These are phyloP conservation scores for Drosophila equinoxialis DNA, from an alignment of 1,140 invertebrate genomes.

Conservation along the genomic window DNA sequence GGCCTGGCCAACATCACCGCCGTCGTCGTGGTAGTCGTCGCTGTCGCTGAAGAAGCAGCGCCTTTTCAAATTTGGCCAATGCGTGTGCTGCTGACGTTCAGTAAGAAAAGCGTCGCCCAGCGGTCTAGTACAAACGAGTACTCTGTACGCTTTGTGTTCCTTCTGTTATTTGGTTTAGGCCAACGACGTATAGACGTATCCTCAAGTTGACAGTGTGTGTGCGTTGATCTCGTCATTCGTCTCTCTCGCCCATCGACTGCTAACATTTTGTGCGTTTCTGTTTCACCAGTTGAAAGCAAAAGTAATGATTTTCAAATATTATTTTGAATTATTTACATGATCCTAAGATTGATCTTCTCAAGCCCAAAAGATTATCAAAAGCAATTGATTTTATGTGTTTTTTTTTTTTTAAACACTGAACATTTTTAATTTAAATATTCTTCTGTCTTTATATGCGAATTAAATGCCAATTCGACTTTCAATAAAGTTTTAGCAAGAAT, in stretches of 20 bases:
- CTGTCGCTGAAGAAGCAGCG: slow-evolving; percentile 50
- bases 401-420: slow-evolving; percentile 1
- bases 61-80: slow-evolving; percentile 75
- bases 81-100: slow-evolving; percentile 79
- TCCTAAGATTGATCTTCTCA: background rate
- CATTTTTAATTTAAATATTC: slow-evolving; percentile 7
- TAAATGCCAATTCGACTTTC: slow-evolving; percentile 30
- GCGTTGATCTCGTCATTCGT: slow-evolving; percentile 64
- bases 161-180: slow-evolving; percentile 29
- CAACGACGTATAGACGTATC: slow-evolving; percentile 21
- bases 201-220: slow-evolving; percentile 50
- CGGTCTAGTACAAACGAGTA: slow-evolving; percentile 82
- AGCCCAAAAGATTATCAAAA: background rate
- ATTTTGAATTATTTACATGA: background rate
- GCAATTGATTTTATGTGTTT: background rate
- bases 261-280: slow-evolving; percentile 53
- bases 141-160: slow-evolving; percentile 72
- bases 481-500: slow-evolving; percentile 52
- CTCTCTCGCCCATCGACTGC: slow-evolving; percentile 20
- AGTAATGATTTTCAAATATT: background rate
- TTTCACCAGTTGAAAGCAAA: slow-evolving; percentile 37
- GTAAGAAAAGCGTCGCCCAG: slow-evolving; percentile 83
- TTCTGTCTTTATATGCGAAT: background rate
- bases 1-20: slow-evolving; percentile 42
- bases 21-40: slow-evolving; percentile 53